Base-by-base conservation (phyloP, 2,797 vertebrate genomes). In the Acanthiza pusilla region DNA sequence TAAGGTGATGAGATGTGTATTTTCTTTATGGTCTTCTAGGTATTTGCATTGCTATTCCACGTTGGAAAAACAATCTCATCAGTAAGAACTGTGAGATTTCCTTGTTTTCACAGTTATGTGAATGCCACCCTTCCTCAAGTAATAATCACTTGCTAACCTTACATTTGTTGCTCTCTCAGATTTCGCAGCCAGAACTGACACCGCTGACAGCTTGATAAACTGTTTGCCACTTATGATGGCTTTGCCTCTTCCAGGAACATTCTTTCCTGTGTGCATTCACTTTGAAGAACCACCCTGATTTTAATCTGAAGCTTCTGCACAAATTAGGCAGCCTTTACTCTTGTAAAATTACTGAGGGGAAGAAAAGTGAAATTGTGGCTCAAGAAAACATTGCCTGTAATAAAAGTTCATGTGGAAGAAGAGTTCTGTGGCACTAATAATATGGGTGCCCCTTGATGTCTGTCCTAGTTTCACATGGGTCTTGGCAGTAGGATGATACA, bases 201-300 rank as follows among this genome's bases (percentile, higher is more conserved):
- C 88, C 92, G 89, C 67, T 87, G 90, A 94, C 94, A 95, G 88
- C 79, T 79, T 94, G 93, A 94, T 94, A 96, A 96, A 96, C 95
- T 83, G 91, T 91, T 93, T 93, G 80, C 84, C 85, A 80, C 68
- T 94, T 93, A 73, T 0, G 0, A 90, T 93, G 92, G 79, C 93
- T 95, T 92, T 79, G 80, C 85, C 79, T 93, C 76, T 96, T 95
- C 86, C 89, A 80, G 91, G 82, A 95, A 30, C 36, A 71, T 57
- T 78, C 38, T 83, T 83, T 89, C 68, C 50, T 19, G 7, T 1
- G 3, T 77, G 43, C 34, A 75, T 13, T 83, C 20, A 53, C 32
- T 91, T 89, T 75, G 86, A 74, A 79, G 68, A 91, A 38, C 50
- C 45, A 67, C 50, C 22, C 45, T 65, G 47, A 45, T 89, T 93